A percentile compares a stretch with the other conserved stretches of the same genome.
Evolutionary conservation across 2,797 vertebrate genomes (phyloP).

Genomic region (Labeo calbasu): DNA sequence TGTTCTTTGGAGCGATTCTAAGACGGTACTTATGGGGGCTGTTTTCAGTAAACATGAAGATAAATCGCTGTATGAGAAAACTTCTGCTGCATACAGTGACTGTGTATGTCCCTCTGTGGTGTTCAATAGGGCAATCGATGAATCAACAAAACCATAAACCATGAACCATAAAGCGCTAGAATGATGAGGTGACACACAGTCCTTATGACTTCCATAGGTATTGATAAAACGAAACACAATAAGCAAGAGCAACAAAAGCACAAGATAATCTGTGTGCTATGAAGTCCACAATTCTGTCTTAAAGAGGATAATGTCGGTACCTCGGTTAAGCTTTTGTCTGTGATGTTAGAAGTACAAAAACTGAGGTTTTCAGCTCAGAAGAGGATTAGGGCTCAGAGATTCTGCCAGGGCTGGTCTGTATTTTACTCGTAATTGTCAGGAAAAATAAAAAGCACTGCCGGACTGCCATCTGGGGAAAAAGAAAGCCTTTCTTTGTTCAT

Average conservation of each 20-base stretch:
- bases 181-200: conserved; percentile 14
- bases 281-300: conserved; percentile 24
- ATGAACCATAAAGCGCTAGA: conserved; percentile 11
- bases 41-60: conserved; percentile 21
- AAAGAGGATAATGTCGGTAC: conserved; percentile 32
- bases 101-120: background rate
- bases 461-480: conserved; percentile 36
- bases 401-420: conserved; percentile 42
- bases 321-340: conserved; percentile 34
- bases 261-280: conserved; percentile 34
- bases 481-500: conserved; percentile 38
- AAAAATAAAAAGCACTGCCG: conserved; percentile 42
- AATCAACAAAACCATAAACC: conserved; percentile 23
- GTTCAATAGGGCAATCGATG: conserved; percentile 4
- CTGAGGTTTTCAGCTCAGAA: conserved; percentile 40
- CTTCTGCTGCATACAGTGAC: background rate
- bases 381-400: conserved; percentile 39
- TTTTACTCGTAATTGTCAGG: conserved; percentile 46
- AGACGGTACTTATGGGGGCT: background rate
- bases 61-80: background rate
- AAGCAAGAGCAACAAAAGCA: conserved; percentile 30
- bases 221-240: conserved; percentile 22
- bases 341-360: conserved; percentile 37
- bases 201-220: conserved; percentile 12
- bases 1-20: background rate